Evolutionary conservation across 2,797 vertebrate species (phyloP).

Genomic region (Hemitrygon akajei): DNA sequence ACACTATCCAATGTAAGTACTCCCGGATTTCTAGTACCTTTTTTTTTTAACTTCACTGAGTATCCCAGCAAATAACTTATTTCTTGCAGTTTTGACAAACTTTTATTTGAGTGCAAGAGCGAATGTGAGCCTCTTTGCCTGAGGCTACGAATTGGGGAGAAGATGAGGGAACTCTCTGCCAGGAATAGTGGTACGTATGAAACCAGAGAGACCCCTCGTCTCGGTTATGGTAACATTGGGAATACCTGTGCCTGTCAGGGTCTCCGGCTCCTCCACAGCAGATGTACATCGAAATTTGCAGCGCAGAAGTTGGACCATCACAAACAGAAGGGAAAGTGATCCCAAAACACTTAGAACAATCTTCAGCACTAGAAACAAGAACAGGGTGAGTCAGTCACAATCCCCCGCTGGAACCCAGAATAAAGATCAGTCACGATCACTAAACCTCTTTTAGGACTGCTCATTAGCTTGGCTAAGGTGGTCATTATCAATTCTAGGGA

Average conservation of each 20-base stretch:
- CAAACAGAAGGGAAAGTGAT: background rate
- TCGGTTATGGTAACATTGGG: background rate
- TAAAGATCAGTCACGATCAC: too few species aligned
- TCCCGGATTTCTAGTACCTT: background rate
- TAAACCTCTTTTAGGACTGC: too few species aligned
- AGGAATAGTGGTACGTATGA: background rate
- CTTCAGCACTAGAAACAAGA: background rate
- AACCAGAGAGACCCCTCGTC: background rate
- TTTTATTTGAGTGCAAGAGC: background rate
- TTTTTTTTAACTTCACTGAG: background rate
- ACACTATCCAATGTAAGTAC: background rate
- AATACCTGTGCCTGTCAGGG: background rate
- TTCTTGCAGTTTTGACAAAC: background rate
- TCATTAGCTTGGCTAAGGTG: too few species aligned
- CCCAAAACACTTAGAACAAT: background rate
- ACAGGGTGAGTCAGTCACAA: background rate
- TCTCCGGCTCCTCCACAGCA: background rate
- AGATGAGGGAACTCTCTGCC: background rate
- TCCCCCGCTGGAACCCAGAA: too few species aligned
- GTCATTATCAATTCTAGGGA: too few species aligned
- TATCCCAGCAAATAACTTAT: background rate
- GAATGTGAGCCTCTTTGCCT: background rate
- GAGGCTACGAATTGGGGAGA: background rate
- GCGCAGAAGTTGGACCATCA: background rate
- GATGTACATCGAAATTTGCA: background rate